Evolutionary conservation across 2,113 vertebrate species (phyloP), one percentile per base, ranked within the genome.

Genomic region (Entelurus aequoreus): DNA sequence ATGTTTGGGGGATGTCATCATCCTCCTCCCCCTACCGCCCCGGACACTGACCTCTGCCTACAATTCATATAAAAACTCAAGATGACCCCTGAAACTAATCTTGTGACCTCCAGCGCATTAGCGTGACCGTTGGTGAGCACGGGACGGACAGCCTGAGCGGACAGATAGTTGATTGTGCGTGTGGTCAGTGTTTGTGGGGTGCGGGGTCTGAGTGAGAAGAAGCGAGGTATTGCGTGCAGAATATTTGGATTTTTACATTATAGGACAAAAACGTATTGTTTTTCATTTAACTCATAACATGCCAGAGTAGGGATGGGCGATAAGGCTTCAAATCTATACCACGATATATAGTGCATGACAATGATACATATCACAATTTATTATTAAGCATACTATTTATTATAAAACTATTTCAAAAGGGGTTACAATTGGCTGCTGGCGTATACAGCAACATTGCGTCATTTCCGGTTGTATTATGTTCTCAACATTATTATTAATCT

Each of bases 81-180:
- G 85, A 75, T 88, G 85, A 87, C 84, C 83, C 80, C 62, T 21
- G 65, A 67, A 69, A 76, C 80, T 90, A 90, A 91, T 91, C 87
- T 78, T 48, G 59, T 88, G 88, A 90, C 89, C 90, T 86, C 82
- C 71, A 78, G 76, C 48, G 83, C 66, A 84, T 87, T 87, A 89
- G 80, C 86, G 75, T 90, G 87, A 90, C 89, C 84, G 81, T 90
- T 89, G 88, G 81, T 84, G 82, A 83, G 84, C 80, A 81, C 47
- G 75, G 77, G 81, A 86, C 80, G 80, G 77, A 72, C 87, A 83
- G 80, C 86, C 86, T 54, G 48, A 44, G 10, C 61, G 51, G 55
- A 63, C 56, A 65, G 58, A 68, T 8, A 51, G 56, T 15, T 37
- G 42, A 14, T 58, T 66, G 54, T 72, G 71, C 19, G 48, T 65